A percentile compares a stretch with the other conserved stretches of the same genome.
phyloP scores from a whole-genome alignment of 2,888 invertebrate genomes.

The Campoplex nolae region DNA sequence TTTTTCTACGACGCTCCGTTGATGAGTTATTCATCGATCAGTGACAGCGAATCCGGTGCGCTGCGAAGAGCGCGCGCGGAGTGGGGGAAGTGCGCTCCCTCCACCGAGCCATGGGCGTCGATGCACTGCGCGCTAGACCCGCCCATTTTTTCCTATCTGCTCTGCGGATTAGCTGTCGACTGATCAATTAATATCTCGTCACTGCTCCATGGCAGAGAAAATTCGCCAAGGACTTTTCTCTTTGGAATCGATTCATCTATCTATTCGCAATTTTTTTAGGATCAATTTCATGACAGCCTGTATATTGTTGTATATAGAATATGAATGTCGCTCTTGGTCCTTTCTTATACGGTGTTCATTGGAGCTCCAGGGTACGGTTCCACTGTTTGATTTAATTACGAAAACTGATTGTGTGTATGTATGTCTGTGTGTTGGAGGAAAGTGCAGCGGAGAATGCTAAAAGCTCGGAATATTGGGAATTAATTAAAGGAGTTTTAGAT shows the following conservation, averaged over 20 bases:
- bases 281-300: neutral
- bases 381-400: constrained; percentile 49
- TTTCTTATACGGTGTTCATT: constrained; percentile 32
- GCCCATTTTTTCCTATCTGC: neutral
- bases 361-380: neutral
- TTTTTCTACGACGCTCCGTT: neutral
- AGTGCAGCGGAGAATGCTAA: neutral
- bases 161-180: neutral
- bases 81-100: neutral
- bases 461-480: constrained; percentile 8
- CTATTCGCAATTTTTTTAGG: neutral
- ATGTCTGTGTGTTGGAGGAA: neutral
- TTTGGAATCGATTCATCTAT: neutral
- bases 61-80: neutral
- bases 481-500: neutral
- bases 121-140: neutral
- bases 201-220: neutral
- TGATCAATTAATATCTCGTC: neutral
- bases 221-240: neutral
- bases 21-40: neutral
- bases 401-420: constrained; percentile 20
- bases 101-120: neutral
- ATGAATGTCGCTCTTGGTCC: neutral
- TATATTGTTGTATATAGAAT: neutral
- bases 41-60: neutral